Percentiles rank a stretch among this genome's conserved stretches.
Conservation (phyloP, 1,140 invertebrate genomes). For the Pseudomyrmex flavicornis region DNA sequence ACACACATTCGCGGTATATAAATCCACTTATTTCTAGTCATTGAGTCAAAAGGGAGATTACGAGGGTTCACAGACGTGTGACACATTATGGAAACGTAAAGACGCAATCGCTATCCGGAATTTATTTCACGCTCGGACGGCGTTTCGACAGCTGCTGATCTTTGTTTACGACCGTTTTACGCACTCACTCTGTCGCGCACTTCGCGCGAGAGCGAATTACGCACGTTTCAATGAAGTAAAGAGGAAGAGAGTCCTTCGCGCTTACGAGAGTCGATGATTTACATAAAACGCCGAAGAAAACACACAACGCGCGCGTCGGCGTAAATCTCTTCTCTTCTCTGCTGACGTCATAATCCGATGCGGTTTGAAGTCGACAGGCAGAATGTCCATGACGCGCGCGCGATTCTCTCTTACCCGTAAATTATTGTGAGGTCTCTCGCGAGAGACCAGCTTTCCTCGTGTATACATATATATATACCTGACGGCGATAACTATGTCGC, state of each 20-base stretch:
- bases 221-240: conserved; percentile 4
- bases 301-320: not conserved
- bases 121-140: conserved; percentile 2
- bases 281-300: conserved; percentile 11
- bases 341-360: conserved; percentile 28
- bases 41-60: no score
- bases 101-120: not conserved
- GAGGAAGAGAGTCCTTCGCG: not conserved
- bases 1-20: no score
- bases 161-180: conserved; percentile 26
- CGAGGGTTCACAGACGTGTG: no score
- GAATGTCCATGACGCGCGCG: not conserved
- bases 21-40: no score
- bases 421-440: no score
- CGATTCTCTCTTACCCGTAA: not conserved
- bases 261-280: not conserved
- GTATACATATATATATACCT: not conserved
- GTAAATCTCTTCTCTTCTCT: conserved; percentile 11
- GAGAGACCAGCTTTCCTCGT: no score
- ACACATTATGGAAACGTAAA: not conserved
- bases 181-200: no score
- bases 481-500: conserved; percentile 13
- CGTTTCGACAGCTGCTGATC: not conserved
- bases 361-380: not conserved
- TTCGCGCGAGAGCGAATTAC: not conserved